Conservation (phyloP, 2,888 invertebrate species). For the Sinelater perroti region DNA sequence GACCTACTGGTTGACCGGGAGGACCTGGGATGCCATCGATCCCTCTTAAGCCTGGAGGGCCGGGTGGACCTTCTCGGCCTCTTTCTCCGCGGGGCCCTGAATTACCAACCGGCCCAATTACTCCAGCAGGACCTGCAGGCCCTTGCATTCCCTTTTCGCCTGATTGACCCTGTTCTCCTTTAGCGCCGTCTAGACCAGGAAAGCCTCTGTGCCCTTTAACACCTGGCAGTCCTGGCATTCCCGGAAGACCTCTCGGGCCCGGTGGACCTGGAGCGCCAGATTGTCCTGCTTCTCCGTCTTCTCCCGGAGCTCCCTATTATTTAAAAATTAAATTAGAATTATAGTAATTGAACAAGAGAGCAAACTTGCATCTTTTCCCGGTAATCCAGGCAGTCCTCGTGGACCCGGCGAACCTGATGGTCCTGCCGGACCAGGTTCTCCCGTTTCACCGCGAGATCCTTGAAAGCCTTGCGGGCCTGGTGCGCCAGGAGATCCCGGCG, state of each 20-base stretch:
- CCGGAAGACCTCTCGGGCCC: slow-evolving; percentile 76
- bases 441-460: slow-evolving; percentile 81
- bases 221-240: slow-evolving; percentile 83
- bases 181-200: slow-evolving; percentile 80
- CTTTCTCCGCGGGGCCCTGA: slow-evolving; percentile 84
- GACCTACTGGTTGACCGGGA: slow-evolving; percentile 76
- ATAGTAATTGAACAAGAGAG: too few relatives aligned
- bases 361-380: slow-evolving; percentile 77
- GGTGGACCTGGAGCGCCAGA: slow-evolving; percentile 75
- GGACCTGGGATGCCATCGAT: slow-evolving; percentile 81
- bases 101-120: slow-evolving; percentile 76
- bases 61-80: slow-evolving; percentile 83
- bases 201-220: slow-evolving; percentile 85
- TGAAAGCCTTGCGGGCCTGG: slow-evolving; percentile 84
- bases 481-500: slow-evolving; percentile 71
- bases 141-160: slow-evolving; percentile 83
- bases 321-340: not conserved
- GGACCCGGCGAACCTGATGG: slow-evolving; percentile 66
- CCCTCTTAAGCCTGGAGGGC: slow-evolving; percentile 79
- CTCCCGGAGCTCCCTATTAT: slow-evolving; percentile 80
- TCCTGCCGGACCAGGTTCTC: slow-evolving; percentile 77
- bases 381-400: slow-evolving; percentile 73
- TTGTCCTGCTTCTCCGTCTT: slow-evolving; percentile 83
- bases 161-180: slow-evolving; percentile 78
- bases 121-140: slow-evolving; percentile 73